Conservation (phyloP, 2,888 invertebrate genomes). For the Netelia melanura region DNA sequence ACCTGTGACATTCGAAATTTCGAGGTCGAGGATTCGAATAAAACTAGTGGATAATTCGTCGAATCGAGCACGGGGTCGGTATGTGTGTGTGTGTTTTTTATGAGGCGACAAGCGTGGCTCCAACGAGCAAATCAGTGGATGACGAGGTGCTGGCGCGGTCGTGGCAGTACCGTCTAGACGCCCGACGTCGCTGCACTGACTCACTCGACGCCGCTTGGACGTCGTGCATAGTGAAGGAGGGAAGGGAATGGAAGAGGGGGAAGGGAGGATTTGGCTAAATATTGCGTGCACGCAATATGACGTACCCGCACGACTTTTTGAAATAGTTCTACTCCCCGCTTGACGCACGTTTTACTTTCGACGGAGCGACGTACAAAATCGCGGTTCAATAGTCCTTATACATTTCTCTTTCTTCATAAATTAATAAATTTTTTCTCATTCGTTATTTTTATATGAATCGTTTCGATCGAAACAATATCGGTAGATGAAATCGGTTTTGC, state of each 20-base stretch:
- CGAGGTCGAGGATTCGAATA: too few relatives aligned
- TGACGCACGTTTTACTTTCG: constrained; percentile 40
- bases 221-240: constrained; percentile 35
- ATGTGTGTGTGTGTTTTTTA: constrained; percentile 3
- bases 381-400: neutral
- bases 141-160: constrained; percentile 69
- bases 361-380: constrained; percentile 1
- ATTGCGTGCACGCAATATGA: constrained; percentile 81
- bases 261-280: constrained; percentile 75
- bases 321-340: constrained; percentile 76
- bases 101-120: constrained; percentile 39
- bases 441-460: neutral
- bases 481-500: too few relatives aligned
- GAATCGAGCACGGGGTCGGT: too few relatives aligned
- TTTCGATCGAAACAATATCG: neutral
- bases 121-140: constrained; percentile 75
- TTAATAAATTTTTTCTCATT: neutral
- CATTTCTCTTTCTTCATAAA: neutral
- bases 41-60: too few relatives aligned
- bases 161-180: constrained; percentile 78
- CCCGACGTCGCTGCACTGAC: constrained; percentile 77
- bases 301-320: constrained; percentile 69
- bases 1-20: too few relatives aligned
- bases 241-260: constrained; percentile 55
- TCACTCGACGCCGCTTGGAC: constrained; percentile 76